A percentile compares a stretch with the other conserved stretches of the same genome.
phyloP scores from a whole-genome alignment of 2,888 invertebrate species.

The Autographa pulchrina region DNA sequence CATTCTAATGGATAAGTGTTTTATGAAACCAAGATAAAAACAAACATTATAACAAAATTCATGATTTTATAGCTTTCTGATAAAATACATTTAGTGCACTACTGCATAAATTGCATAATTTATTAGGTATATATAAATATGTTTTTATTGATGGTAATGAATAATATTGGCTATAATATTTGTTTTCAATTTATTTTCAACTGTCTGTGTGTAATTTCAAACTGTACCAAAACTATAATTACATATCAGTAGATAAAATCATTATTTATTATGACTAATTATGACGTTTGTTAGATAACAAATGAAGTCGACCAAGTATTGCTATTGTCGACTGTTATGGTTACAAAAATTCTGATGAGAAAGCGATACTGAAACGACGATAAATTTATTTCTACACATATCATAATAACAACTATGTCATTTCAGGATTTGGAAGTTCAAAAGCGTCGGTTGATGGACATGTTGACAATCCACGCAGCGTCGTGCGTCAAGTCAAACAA shows the following conservation, averaged over 20 bases:
- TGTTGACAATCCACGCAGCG: constrained; percentile 93
- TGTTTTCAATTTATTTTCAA: constrained; percentile 5
- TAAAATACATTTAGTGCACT: neutral
- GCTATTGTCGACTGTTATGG: constrained; percentile 58
- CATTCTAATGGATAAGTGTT: neutral
- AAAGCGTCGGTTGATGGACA: constrained; percentile 93
- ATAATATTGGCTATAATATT: neutral
- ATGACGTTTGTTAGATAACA: constrained; percentile 59
- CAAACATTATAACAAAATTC: neutral
- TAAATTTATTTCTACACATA: neutral
- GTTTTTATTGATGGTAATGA: neutral
- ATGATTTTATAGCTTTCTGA: neutral
- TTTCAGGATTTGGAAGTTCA: constrained; percentile 94
- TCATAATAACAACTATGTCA: constrained; percentile 19
- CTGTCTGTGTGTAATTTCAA: too few relatives aligned
- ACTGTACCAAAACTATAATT: constrained; percentile 28
- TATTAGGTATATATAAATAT: neutral
- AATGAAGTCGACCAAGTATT: constrained; percentile 60
- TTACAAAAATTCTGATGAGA: constrained; percentile 55
- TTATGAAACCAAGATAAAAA: neutral
- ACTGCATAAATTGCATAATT: neutral
- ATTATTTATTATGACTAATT: constrained; percentile 55
- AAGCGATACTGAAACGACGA: constrained; percentile 8
- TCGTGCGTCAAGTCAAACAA: constrained; percentile 91
- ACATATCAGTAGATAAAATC: too few relatives aligned